Base-by-base conservation (phyloP, 2,797 vertebrate genomes). In the Harpagifer antarcticus region DNA sequence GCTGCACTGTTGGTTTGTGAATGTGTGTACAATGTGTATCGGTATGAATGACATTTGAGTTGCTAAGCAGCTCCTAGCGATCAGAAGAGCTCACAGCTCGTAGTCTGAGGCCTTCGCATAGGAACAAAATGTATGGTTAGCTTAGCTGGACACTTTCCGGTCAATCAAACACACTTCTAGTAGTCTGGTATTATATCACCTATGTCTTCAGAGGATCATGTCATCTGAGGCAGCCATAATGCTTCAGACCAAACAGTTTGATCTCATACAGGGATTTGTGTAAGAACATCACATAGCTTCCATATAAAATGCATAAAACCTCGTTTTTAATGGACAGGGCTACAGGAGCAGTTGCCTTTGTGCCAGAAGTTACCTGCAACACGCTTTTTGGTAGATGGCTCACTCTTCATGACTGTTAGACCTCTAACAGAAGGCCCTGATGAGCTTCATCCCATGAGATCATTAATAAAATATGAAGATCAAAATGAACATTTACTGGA, bases 161-260 rank as follows among this genome's bases (percentile, higher is more conserved):
- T 80, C 43, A 66, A 40, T 68, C 68, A 76, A 31, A 84, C 45
- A 20, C 53, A 56, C 56, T 33, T 23, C 44, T 56, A 53, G 43
- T 74, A 8, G 37, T 63, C 72, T 1, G 15, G 1, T 48, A 37
- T 27, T 55, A 19, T 47, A 63, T 75, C 64, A 74, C 58, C 60
- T 1, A 70, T 71, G 73, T 85, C 68, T 66, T 78, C 64, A 74
- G 60, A 53, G n/a, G 33, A 61, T 70, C 43, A 58, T 63, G 56
- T 70, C 42, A 48, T 5, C 56, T 49, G 61, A 77, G 76, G 79
- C 81, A 65, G 72, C 52, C 3, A 16, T 47, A 57, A 33, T 31
- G 57, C 77, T 74, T 84, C 75, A 79, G 83, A 91, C 90, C 83
- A 89, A 89, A 83, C 31, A 52, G 42, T 60, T 69, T 58, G 27